Evolutionary conservation across 1,140 invertebrate species (phyloP).

Genomic region (Drosophila orena): DNA sequence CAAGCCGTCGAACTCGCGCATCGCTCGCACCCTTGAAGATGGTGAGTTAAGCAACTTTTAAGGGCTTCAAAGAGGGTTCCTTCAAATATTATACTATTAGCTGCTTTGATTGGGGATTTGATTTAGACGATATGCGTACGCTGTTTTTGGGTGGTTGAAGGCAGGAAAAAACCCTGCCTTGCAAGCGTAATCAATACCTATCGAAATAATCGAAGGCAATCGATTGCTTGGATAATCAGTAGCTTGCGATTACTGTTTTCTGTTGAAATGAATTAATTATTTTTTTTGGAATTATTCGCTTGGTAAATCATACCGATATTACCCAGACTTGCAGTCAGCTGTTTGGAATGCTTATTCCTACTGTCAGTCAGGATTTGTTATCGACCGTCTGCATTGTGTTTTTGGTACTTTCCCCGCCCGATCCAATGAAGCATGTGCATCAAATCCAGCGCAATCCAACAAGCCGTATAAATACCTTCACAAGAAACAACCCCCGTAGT

Average conservation of each 20-base stretch:
- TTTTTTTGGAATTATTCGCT: too few species aligned
- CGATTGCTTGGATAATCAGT: too few species aligned
- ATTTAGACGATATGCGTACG: conserved; percentile 47
- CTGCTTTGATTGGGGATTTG: conserved; percentile 55
- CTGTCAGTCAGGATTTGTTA: conserved; percentile 41
- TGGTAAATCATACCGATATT: not conserved
- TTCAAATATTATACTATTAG: conserved; percentile 3
- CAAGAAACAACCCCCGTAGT: conserved; percentile 49
- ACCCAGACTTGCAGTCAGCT: not conserved
- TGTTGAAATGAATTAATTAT: not conserved
- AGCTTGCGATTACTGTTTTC: too few species aligned
- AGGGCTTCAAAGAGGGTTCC: conserved; percentile 27
- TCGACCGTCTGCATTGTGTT: conserved; percentile 16
- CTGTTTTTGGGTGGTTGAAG: conserved; percentile 4
- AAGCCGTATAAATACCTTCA: conserved; percentile 69
- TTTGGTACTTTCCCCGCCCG: conserved; percentile 11
- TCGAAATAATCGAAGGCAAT: not conserved
- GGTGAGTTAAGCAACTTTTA: conserved; percentile 86
- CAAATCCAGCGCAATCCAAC: conserved; percentile 60
- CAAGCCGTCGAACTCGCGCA: conserved; percentile 90
- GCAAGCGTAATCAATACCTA: not conserved
- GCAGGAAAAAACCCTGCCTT: not conserved
- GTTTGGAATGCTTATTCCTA: not conserved
- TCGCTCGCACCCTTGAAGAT: conserved; percentile 90
- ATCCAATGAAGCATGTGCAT: conserved; percentile 67